phyloP scores from a whole-genome alignment of 2,113 vertebrate genomes.

The Carettochelys insculpta region DNA sequence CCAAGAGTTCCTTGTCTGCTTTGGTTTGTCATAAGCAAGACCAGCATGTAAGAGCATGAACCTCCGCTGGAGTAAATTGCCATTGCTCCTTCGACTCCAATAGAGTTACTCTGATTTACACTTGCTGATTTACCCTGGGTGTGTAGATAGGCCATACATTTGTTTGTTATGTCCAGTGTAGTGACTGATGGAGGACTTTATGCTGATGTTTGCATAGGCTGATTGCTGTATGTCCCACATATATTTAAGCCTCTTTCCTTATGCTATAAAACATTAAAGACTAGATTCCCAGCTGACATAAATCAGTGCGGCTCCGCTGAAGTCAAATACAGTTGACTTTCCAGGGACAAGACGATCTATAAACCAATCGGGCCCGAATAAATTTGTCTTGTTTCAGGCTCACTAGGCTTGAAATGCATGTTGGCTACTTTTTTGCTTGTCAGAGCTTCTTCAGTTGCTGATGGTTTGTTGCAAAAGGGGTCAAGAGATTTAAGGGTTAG shows the following conservation, averaged over 20 bases:
- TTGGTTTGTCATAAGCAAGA: background rate
- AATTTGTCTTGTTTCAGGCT: no score
- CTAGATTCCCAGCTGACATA: background rate
- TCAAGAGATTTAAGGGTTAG: no score
- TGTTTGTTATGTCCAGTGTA: background rate
- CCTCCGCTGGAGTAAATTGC: background rate
- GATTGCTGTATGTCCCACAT: background rate
- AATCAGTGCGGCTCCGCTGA: accelerated
- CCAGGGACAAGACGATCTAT: background rate
- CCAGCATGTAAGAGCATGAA: background rate
- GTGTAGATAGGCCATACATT: background rate
- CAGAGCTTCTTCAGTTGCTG: no score
- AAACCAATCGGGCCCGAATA: background rate
- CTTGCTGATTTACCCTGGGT: background rate
- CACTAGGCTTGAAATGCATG: no score
- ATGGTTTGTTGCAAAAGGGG: no score
- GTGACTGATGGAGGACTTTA: background rate
- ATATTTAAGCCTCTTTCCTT: background rate
- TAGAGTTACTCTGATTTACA: background rate
- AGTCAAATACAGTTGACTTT: background rate
- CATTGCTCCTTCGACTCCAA: background rate
- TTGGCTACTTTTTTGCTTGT: no score
- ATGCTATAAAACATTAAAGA: no score
- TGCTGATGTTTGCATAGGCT: background rate
- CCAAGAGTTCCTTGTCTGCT: background rate